A percentile compares a stretch with the other conserved stretches of the same genome.
Conservation (phyloP, 2,888 invertebrate species). For the Petrolisthes manimaculis region DNA sequence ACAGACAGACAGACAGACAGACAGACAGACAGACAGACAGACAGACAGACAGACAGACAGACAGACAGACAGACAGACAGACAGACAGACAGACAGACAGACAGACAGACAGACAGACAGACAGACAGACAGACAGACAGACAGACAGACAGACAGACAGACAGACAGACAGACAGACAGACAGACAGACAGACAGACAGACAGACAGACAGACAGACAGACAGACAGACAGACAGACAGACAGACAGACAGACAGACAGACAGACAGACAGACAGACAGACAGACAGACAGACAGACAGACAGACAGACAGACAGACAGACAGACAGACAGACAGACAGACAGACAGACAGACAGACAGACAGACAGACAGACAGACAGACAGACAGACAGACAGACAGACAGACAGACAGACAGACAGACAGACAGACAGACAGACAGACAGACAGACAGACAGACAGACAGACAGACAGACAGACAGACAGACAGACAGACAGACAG, state of each 20-base stretch:
- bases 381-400: background rate
- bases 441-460: background rate
- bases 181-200: background rate
- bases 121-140: constrained; percentile 9
- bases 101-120: background rate
- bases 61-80: constrained; percentile 7
- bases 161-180: constrained; percentile 13
- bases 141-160: constrained; percentile 5
- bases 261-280: constrained; percentile 15
- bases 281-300: constrained; percentile 8
- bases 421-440: constrained; percentile 13
- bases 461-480: constrained; percentile 9
- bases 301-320: constrained; percentile 8
- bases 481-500: constrained; percentile 5
- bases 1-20: constrained; percentile 2
- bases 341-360: constrained; percentile 2
- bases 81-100: constrained; percentile 13
- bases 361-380: constrained; percentile 16
- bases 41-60: background rate
- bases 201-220: background rate
- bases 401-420: constrained; percentile 7
- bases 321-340: constrained; percentile 4
- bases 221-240: constrained; percentile 16
- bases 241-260: background rate
- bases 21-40: constrained; percentile 16